Evolutionary conservation across 2,113 vertebrate genomes (phyloP), one percentile per base, ranked within the genome.

Genomic region (Menidia beryllina): DNA sequence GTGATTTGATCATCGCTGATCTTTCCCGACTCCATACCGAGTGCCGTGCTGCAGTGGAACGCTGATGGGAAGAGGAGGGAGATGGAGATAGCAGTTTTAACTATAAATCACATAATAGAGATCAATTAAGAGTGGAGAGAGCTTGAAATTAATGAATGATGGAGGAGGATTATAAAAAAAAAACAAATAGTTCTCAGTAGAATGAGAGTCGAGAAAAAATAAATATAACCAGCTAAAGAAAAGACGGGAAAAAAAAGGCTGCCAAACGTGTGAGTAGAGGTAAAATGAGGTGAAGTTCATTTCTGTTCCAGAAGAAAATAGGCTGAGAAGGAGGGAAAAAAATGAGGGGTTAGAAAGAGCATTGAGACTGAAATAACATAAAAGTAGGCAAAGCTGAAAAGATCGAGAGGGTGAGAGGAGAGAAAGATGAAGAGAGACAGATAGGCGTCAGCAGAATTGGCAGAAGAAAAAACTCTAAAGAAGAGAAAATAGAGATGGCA

Each of bases 1-100:
- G 85, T 91, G 88, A 99, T 97, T 91, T 99, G 97, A 48, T 97
- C 96, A 15, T 97, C 96, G 26, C 96, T 96, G 85, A 99, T 98
- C 86, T 95, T 94, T 24, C 96, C 95, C 1, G 97, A 98, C 86
- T 99, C 97, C 96, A 99, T 96, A 10, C 97, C 98, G 71, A 99
- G 92, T 0, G 95, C 93, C 58, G 91, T 84, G 49, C 95, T 98
- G 68, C 97, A 99, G 92, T 98, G 97, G 65, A 98, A 97, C 1
- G 94, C 97, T 98, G 86, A 1, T 25, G 19, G 24, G 38, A 45
- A 23, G 39, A 19, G 10, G 26, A 3, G 11, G 20, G 15, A 24
- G 25, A 19, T 7, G 7, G 25, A 56, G 21, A 27, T 4, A 34
- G 52, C n/a, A 12, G 15, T 7, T 6, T 49, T 48, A 50, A 23